Conservation (phyloP, 2,888 invertebrate genomes). For the Hypercompe scribonia region DNA sequence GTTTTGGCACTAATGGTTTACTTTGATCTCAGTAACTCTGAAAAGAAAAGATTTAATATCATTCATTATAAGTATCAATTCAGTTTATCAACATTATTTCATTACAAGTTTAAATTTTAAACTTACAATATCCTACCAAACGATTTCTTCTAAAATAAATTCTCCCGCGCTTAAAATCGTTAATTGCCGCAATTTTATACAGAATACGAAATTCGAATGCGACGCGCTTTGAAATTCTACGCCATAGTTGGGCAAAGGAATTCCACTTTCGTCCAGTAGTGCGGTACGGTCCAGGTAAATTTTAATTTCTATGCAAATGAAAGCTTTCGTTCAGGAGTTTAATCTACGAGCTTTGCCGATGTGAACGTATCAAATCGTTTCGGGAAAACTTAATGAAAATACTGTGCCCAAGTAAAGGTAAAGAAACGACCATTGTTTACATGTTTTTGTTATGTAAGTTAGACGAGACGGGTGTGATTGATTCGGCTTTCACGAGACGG, state of each 20-base stretch:
- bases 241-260: constrained; percentile 72
- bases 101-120: not conserved
- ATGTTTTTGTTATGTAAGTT: constrained; percentile 16
- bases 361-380: constrained; percentile 76
- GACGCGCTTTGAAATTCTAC: constrained; percentile 63
- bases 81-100: not conserved
- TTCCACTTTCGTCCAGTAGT: constrained; percentile 78
- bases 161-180: constrained; percentile 35
- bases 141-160: constrained; percentile 22
- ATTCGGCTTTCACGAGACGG: not conserved
- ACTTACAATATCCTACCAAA: not conserved
- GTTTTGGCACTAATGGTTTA: not conserved
- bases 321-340: constrained; percentile 79
- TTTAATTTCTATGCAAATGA: constrained; percentile 87
- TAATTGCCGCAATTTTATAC: constrained; percentile 51
- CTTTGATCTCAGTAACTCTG: constrained; percentile 3
- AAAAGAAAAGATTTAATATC: constrained; percentile 6
- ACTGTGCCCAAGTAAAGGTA: constrained; percentile 53
- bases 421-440: constrained; percentile 47
- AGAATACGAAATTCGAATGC: constrained; percentile 64
- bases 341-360: constrained; percentile 80
- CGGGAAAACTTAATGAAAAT: constrained; percentile 83
- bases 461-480: constrained; percentile 3
- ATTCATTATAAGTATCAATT: not conserved
- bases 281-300: constrained; percentile 79